Conservation (phyloP, 2,113 vertebrate genomes). For the Grammomys surdaster region DNA sequence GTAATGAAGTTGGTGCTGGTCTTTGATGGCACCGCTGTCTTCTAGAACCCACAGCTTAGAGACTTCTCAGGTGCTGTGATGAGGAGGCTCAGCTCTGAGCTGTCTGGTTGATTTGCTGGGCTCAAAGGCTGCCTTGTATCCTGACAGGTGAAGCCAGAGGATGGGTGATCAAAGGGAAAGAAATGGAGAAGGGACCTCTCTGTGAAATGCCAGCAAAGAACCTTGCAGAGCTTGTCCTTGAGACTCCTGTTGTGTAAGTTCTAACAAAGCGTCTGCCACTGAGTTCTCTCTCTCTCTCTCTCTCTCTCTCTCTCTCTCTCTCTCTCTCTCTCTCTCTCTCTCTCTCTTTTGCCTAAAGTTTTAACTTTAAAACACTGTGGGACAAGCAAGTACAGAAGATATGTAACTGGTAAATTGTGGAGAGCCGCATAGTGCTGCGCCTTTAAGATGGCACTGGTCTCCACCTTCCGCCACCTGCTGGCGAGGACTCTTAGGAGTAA, state of each 20-base stretch:
- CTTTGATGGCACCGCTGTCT: slow-evolving; percentile 78
- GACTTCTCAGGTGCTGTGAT: slow-evolving; percentile 48
- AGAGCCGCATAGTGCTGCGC: no score
- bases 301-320: no score
- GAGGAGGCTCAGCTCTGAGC: neutral
- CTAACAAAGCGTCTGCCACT: neutral
- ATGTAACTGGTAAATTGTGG: neutral
- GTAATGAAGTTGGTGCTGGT: slow-evolving; percentile 79
- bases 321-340: neutral
- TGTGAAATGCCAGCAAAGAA: neutral
- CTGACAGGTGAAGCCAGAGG: slow-evolving; percentile 19
- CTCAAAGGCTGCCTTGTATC: slow-evolving; percentile 60
- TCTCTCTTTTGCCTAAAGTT: neutral
- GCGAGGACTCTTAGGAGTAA: no score
- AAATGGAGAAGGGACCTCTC: neutral
- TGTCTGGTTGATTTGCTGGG: slow-evolving; percentile 15
- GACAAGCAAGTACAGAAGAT: neutral
- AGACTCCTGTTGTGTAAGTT: neutral
- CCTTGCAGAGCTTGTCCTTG: slow-evolving; percentile 30
- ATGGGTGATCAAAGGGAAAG: slow-evolving; percentile 40
- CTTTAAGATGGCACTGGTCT: no score
- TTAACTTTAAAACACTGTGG: slow-evolving; percentile 35
- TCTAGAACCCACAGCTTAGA: slow-evolving; percentile 65
- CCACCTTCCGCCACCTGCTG: no score
- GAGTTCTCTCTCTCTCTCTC: neutral